Base-by-base conservation (phyloP, 92 coral and sea anemone genomes). In the Hydrozoanthus gracilis region DNA sequence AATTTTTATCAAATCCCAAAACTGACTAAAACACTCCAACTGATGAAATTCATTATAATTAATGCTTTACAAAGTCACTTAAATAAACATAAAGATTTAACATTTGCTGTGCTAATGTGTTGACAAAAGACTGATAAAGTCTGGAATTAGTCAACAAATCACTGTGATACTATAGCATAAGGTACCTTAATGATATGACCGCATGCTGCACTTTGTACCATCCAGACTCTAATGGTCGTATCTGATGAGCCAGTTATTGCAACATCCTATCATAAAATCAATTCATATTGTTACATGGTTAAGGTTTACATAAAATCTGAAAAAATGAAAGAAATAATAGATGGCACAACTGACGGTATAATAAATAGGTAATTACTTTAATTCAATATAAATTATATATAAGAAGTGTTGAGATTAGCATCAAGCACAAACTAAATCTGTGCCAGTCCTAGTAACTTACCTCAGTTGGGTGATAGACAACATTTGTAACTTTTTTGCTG, bases 401-500 rank as follows among this genome's bases (percentile, higher is more conserved):
- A 27, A 27, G 39, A 27, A 27, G 0, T 27, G 39, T 27, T 27
- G 39, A 27, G 39, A 27, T 27, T 27, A 27, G 39, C 39, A 27
- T 27, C 39, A 27, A 27, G 39, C 39, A 27, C 39, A 27, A 0
- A 27, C 39, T 27, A 27, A 27, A 27, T 27, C 39, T 27, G 39
- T 27, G 39, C 39, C 39, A 27, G 39, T 27, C 39, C 0, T 9
- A 0, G 50, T 44, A 8, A 70, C 89, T 17, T 78, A 95, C 99
- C 95, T 97, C 99, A 11, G 94, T 86, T 52, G 99, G 99, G 83
- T 97, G 99, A 86, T 97, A 97, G 44, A 97, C 90, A 77, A 97
- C 99, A 92, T 95, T 97, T 17, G 98, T 97, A 72, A 97, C 94
- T 82, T 97, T 97, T 91, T 97, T 97, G 60, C 95, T 87, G 80